Percentiles rank a stretch among this genome's conserved stretches.
Evolutionary conservation across 2,113 vertebrate genomes (phyloP).

Genomic region (Cariama cristata): DNA sequence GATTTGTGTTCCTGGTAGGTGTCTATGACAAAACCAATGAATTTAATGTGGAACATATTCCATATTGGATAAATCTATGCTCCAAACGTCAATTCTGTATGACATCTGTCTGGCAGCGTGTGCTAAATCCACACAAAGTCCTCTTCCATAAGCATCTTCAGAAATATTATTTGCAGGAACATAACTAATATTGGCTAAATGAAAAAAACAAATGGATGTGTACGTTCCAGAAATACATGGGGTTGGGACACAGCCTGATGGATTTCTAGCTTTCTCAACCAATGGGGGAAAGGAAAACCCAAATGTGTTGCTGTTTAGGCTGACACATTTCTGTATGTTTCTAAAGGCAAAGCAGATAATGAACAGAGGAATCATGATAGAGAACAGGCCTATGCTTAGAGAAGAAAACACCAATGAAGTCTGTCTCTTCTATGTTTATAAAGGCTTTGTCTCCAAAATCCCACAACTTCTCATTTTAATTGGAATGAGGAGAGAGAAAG

Average conservation of each 20-base stretch:
- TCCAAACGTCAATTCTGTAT: neutral
- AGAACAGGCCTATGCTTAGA: neutral
- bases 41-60: neutral
- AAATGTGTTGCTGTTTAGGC: neutral
- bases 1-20: neutral
- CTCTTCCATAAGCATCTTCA: neutral
- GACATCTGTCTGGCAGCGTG: neutral
- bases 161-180: neutral
- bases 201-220: neutral
- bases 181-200: neutral
- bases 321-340: neutral
- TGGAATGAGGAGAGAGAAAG: neutral
- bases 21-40: neutral
- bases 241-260: neutral
- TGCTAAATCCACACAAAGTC: neutral
- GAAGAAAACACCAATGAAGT: neutral
- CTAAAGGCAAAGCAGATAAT: neutral
- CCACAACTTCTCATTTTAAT: neutral
- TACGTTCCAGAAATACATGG: neutral
- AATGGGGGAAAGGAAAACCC: neutral
- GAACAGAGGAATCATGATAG: rapidly evolving
- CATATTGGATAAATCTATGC: neutral
- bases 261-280: neutral
- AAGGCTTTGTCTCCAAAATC: neutral
- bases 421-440: neutral